These are phyloP conservation scores for Miniopterus natalensis DNA, from an alignment of 2,113 vertebrate genomes.

Conservation along the genomic window DNA sequence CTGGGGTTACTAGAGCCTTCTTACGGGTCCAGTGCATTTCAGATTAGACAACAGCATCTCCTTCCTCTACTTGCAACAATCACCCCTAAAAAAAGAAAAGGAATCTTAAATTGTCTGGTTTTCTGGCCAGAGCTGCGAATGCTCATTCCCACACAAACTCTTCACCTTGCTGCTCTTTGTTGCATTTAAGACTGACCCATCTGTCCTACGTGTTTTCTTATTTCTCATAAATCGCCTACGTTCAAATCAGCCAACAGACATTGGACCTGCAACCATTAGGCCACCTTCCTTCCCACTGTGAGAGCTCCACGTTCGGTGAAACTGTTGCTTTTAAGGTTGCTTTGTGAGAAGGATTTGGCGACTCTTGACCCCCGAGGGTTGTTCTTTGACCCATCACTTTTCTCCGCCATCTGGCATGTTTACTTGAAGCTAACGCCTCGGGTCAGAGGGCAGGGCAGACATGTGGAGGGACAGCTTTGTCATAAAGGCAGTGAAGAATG, in stretches of 20 bases:
- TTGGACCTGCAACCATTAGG: slow-evolving; percentile 69
- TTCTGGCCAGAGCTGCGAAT: slow-evolving; percentile 62
- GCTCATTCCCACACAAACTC: slow-evolving; percentile 68
- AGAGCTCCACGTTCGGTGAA: slow-evolving; percentile 85
- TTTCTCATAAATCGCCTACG: slow-evolving; percentile 77
- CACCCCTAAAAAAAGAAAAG: neutral
- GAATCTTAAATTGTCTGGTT: slow-evolving; percentile 40
- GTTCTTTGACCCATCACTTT: slow-evolving; percentile 88
- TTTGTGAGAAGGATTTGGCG: slow-evolving; percentile 86
- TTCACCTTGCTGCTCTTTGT: slow-evolving; percentile 56
- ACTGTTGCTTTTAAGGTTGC: slow-evolving; percentile 87
- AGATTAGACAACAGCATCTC: slow-evolving; percentile 39
- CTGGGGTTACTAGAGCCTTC: neutral
- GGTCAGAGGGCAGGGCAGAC: slow-evolving; percentile 89
- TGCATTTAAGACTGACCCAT: slow-evolving; percentile 80
- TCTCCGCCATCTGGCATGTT: slow-evolving; percentile 90
- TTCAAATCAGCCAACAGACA: slow-evolving; percentile 73
- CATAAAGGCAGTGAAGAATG: slow-evolving; percentile 85
- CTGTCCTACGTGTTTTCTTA: slow-evolving; percentile 82
- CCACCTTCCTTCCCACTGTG: slow-evolving; percentile 67
- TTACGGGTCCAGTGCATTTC: neutral
- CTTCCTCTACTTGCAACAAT: slow-evolving; percentile 57
- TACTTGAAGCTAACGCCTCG: slow-evolving; percentile 89
- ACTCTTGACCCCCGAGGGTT: slow-evolving; percentile 82
- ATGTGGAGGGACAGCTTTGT: slow-evolving; percentile 89